Evolutionary conservation across 2,113 vertebrate genomes (phyloP), one percentile per base, ranked within the genome.

Genomic region (Henicopernis longicauda): DNA sequence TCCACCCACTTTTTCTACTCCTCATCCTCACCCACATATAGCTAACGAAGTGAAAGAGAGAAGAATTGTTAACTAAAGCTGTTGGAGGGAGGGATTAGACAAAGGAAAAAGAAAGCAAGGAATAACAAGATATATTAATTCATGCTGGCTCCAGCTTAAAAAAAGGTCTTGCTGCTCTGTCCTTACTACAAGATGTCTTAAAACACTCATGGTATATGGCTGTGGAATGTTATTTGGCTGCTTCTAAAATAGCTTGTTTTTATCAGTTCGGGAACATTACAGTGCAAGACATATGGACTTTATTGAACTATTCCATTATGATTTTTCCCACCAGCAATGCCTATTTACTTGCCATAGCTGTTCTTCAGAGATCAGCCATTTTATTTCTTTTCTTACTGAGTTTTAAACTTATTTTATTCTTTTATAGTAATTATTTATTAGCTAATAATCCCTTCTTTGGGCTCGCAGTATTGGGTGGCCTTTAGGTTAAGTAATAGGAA

Each of bases 181-280:
- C 76, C 91, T 84, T 92, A 70, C 93, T 91, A 95, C 54, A 50
- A 74, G 84, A 95, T 57, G 65, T 97, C 96, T 97, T 42, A 21
- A 88, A 93, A 96, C 94, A 96, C 96, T 97, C 95, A 93, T 1
- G 15, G 73, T 66, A 52, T 10, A 74, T 12, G 87, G 69, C 85
- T 95, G 84, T 94, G 96, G 96, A 97, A 97, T 97, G 97, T 94
- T 89, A 66, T 45, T 96, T 97, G 96, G 89, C 96, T 90, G 89
- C 57, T 83, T 58, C 54, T 74, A 94, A 93, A 97, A 93, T 80
- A 76, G 72, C 40, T 80, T 89, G 45, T 11, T 79, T 95, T 97
- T 96, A 96, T 95, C 96, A 89, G 89, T 74, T 67, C 0, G 0
- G 50, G 77, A 95, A 86, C 58, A 45, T 82, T 74, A 49, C 85